These are phyloP conservation scores for Linepithema humile DNA, from an alignment of 1,140 invertebrate species.

Conservation along the genomic window DNA sequence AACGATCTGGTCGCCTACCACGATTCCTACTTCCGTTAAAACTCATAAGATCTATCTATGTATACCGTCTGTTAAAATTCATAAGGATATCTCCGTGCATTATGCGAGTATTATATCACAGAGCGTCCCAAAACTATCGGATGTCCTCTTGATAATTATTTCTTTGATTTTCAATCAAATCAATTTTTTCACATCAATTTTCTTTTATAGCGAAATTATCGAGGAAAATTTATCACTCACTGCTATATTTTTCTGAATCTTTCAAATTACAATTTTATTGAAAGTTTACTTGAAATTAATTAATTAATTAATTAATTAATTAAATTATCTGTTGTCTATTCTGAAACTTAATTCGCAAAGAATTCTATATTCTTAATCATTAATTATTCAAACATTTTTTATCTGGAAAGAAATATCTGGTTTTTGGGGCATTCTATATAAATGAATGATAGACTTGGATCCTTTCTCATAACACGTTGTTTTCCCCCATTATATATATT, in stretches of 20 bases:
- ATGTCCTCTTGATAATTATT: background rate
- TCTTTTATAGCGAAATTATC: background rate
- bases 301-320: background rate
- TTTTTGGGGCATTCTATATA: background rate
- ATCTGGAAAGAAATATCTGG: background rate
- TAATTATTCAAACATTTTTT: constrained; percentile 10
- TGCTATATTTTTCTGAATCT: background rate
- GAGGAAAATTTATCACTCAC: background rate
- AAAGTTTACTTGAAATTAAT: background rate
- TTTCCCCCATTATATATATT: background rate
- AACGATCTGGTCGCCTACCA: background rate
- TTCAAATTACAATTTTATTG: background rate
- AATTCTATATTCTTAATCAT: background rate
- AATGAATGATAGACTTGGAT: background rate
- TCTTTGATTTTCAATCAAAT: background rate
- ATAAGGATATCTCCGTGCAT: constrained; percentile 10
- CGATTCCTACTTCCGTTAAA: constrained; percentile 8
- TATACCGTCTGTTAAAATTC: constrained; percentile 15
- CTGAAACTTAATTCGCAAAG: background rate
- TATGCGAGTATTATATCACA: constrained; percentile 1
- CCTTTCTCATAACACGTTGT: background rate
- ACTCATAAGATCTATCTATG: background rate
- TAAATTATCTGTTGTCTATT: background rate
- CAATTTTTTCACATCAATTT: too few species aligned
- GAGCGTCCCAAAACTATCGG: constrained; percentile 1